Evolutionary conservation across 1,140 invertebrate genomes (phyloP).

Genomic region (Protaetia brevitarsis): DNA sequence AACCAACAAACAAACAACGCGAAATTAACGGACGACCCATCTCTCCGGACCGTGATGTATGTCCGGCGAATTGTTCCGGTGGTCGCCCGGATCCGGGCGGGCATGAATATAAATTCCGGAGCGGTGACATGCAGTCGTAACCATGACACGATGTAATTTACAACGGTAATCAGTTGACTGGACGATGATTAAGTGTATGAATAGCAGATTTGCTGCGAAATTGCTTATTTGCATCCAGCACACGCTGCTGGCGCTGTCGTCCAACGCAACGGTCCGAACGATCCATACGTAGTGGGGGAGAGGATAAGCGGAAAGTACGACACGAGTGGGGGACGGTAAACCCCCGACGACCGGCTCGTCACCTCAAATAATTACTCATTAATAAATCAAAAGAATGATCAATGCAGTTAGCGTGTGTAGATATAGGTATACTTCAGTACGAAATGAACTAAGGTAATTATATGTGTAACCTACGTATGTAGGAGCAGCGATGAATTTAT

Average conservation of each 20-base stretch:
- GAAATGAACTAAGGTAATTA: too few species aligned
- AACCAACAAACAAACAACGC: background rate
- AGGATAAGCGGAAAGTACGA: background rate
- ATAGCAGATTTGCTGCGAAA: conserved; percentile 45
- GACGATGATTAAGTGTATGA: conserved; percentile 50
- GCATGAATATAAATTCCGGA: conserved; percentile 21
- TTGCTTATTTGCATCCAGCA: conserved; percentile 43
- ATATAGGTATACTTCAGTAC: background rate
- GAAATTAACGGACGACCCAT: background rate
- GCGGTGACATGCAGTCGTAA: conserved; percentile 27
- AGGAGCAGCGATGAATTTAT: too few species aligned
- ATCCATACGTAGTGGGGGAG: background rate
- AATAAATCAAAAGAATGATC: background rate
- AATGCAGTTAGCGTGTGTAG: background rate
- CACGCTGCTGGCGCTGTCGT: background rate
- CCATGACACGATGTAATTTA: conserved; percentile 42
- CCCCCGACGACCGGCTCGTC: background rate
- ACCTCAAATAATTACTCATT: conserved; percentile 13
- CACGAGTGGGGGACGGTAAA: background rate
- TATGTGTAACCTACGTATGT: too few species aligned
- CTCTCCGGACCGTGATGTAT: background rate
- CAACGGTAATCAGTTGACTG: conserved; percentile 48
- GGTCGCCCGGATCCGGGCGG: conserved; percentile 2
- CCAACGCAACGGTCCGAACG: background rate
- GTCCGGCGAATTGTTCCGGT: conserved; percentile 1